These are phyloP conservation scores for Antidorcas marsupialis DNA, from an alignment of 2,113 vertebrate species.

Conservation along the genomic window DNA sequence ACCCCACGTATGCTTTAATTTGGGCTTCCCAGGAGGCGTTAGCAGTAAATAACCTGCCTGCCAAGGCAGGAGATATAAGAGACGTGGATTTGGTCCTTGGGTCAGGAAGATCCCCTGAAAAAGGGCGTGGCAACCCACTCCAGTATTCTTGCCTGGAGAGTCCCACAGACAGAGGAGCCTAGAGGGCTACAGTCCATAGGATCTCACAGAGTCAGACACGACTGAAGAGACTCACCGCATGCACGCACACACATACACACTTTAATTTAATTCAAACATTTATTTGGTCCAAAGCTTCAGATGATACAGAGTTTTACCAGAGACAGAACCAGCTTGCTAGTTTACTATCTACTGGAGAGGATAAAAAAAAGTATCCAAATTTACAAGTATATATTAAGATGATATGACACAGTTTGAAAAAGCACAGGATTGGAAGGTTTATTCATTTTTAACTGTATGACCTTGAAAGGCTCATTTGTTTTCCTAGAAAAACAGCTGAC, in stretches of 20 bases:
- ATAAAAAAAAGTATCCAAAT: background rate
- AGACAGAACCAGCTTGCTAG: background rate
- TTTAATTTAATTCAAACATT: background rate
- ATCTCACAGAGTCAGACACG: background rate
- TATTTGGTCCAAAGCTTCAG: background rate
- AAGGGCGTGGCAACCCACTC: background rate
- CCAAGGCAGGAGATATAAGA: background rate
- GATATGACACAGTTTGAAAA: background rate
- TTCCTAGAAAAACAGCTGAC: background rate
- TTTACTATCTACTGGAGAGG: background rate
- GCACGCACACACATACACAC: background rate
- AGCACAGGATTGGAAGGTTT: background rate
- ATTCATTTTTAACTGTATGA: background rate
- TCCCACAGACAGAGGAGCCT: background rate
- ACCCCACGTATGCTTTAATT: background rate
- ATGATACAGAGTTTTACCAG: background rate
- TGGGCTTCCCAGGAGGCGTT: background rate
- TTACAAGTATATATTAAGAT: background rate
- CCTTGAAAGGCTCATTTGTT: background rate
- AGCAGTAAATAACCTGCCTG: background rate
- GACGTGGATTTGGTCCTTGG: background rate
- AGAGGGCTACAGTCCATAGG: background rate
- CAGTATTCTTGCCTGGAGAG: background rate
- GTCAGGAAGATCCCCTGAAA: background rate
- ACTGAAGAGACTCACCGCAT: background rate